Evolutionary conservation across 2,113 vertebrate species (phyloP), one percentile per base, ranked within the genome.

Genomic region (Prolemur simus): DNA sequence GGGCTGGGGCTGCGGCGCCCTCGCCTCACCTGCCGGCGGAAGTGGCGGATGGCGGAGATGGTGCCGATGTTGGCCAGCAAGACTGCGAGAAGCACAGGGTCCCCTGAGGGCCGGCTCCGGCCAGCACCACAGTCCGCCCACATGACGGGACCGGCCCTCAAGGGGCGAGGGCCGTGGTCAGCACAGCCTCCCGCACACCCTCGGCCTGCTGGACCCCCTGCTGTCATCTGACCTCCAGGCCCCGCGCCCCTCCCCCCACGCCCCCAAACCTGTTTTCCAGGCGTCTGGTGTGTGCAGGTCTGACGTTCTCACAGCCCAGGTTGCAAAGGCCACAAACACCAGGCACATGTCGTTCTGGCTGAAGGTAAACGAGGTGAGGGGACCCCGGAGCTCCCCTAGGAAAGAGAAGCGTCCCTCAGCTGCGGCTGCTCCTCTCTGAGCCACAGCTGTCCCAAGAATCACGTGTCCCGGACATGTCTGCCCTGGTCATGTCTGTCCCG

Each of bases 291-390:
- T 98, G 15, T 99, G 99, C 88, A 99, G 98, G 80, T 99, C 99
- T 2, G 99, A 98, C 1, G 99, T 99, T 97, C 99, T 99, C 96
- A 99, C 98, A 0, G 99, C 99, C 99, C 99, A 99, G 4, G 99
- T 99, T 0, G 99, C 99, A 92, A 99, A 99, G 21, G 99, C 99
- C 25, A 99, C 99, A 89, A 99, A 99, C 76, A 99, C 99, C 54
- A 99, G 98, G 96, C 99, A 99, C 99, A 99, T 99, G 95, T 99
- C 99, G 5, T 98, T 98, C 94, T 99, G 98, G 54, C 98, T 98
- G 95, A 98, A 94, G 0, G 97, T 98, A 45, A 98, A 93, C 0
- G 98, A 93, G 2, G 95, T 29, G n/a, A 97, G 78, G 0, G 98
- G 97, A 2, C 32, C 54, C 69, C 45, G 64, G 0, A 97, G 91